Conservation (phyloP, 2,113 vertebrate species). For the Pterocles orientalis region DNA sequence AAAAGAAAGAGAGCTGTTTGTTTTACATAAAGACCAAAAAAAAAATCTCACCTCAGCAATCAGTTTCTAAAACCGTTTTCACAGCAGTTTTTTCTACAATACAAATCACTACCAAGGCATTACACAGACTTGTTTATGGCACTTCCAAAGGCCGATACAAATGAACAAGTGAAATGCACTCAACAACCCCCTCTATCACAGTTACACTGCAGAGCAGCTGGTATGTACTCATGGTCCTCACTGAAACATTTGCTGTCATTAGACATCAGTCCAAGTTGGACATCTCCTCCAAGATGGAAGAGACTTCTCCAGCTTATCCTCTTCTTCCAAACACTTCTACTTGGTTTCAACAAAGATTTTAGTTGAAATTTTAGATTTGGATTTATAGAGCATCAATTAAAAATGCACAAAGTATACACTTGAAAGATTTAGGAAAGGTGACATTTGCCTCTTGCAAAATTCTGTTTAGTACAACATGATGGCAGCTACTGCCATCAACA, state of each 20-base stretch:
- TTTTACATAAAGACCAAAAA: not conserved
- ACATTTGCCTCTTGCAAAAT: slow-evolving; percentile 18
- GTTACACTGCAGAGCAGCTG: not conserved
- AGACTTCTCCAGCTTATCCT: not conserved
- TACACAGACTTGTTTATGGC: not conserved
- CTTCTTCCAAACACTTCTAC: not conserved
- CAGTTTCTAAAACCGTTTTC: not conserved
- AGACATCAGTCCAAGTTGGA: not conserved
- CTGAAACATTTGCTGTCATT: not conserved
- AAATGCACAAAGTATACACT: not conserved
- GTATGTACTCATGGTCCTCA: not conserved
- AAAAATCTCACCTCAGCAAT: not conserved
- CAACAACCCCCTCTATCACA: not conserved
- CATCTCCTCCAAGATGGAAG: not conserved
- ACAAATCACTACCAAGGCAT: not conserved
- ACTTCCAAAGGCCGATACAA: not conserved
- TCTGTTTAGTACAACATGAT: not conserved
- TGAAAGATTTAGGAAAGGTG: slow-evolving; percentile 48
- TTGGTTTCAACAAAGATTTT: not conserved
- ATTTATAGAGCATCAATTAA: not conserved
- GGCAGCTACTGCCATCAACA: slow-evolving; percentile 14
- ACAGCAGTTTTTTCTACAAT: not conserved
- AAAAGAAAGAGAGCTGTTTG: not conserved
- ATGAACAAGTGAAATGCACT: not conserved
- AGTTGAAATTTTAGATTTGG: not conserved